phyloP scores from a whole-genome alignment of 2,888 invertebrate species.

The Papilio protenor region DNA sequence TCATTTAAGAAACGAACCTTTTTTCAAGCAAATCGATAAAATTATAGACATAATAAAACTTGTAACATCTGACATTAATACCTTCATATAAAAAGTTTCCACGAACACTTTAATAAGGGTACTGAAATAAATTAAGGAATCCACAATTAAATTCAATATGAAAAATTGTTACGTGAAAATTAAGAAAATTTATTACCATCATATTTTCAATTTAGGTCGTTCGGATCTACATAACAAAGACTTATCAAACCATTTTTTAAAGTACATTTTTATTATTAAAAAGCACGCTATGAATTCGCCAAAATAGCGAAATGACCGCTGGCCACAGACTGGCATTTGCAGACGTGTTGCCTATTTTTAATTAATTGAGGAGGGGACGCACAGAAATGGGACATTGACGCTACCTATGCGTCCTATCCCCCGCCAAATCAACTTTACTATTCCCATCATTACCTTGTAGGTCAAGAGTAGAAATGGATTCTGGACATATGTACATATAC shows the following conservation, averaged over 20 bases:
- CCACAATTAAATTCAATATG: neutral
- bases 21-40: neutral
- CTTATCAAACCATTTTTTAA: neutral
- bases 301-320: no score
- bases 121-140: neutral
- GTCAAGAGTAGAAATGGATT: no score
- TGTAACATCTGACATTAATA: neutral
- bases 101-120: neutral
- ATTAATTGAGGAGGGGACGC: no score
- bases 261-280: no score
- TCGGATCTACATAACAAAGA: neutral
- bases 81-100: neutral
- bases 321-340: no score
- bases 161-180: slow-evolving; percentile 2
- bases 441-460: no score
- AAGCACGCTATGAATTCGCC: no score
- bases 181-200: slow-evolving; percentile 6
- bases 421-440: no score
- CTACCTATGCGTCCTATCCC: no score
- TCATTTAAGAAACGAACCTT: neutral
- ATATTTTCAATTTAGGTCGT: neutral
- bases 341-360: no score
- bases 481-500: no score
- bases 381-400: no score
- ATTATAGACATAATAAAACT: neutral